Percentiles rank a stretch among this genome's conserved stretches.
Evolutionary conservation across 2,888 invertebrate genomes (phyloP).

Genomic region (Graphium colonna): DNA sequence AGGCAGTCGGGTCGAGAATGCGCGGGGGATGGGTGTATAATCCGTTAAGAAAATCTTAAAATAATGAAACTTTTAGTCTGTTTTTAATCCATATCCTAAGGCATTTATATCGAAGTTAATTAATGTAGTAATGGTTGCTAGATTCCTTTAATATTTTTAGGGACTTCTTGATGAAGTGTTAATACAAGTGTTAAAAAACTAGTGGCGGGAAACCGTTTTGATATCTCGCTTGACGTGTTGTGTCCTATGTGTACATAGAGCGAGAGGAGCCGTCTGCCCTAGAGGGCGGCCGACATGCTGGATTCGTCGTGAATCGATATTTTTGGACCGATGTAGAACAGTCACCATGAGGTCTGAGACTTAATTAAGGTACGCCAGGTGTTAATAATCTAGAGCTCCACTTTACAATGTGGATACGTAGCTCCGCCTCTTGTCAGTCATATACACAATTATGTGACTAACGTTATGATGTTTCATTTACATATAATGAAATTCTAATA

Average conservation of each 20-base stretch:
- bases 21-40: constrained; percentile 55
- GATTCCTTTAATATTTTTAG: constrained; percentile 29
- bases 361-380: constrained; percentile 73
- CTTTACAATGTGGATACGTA: constrained; percentile 19
- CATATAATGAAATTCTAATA: neutral
- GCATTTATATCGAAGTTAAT: constrained; percentile 36
- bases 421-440: constrained; percentile 1
- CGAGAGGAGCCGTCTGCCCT: constrained; percentile 74
- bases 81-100: constrained; percentile 54
- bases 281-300: constrained; percentile 78
- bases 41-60: constrained; percentile 44
- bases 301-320: constrained; percentile 78
- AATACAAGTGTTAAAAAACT: constrained; percentile 60
- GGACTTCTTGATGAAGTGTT: constrained; percentile 38
- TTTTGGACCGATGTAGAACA: constrained; percentile 71
- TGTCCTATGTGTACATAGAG: constrained; percentile 76
- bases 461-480: neutral
- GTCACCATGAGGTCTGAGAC: constrained; percentile 72
- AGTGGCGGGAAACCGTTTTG: constrained; percentile 79
- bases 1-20: constrained; percentile 72
- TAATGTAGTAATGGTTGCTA: constrained; percentile 36
- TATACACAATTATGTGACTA: constrained; percentile 11
- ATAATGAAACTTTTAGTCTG: constrained; percentile 68
- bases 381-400: constrained; percentile 48
- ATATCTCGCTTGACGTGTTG: constrained; percentile 78